These are phyloP conservation scores for Phrynocephalus versicolor DNA, from an alignment of 2,113 vertebrate species.

Conservation along the genomic window DNA sequence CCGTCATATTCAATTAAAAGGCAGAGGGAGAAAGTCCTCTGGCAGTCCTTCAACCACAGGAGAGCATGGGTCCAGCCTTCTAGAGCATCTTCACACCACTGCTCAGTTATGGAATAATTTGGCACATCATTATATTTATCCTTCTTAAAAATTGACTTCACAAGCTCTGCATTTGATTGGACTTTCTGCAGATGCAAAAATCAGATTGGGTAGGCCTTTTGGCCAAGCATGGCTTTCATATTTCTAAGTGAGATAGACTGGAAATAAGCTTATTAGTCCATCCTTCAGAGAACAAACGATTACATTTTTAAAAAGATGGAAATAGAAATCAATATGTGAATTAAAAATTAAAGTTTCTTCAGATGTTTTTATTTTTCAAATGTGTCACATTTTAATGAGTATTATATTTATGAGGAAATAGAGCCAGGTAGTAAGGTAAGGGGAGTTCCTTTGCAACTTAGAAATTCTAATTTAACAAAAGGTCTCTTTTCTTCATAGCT, in stretches of 20 bases:
- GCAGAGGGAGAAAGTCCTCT: too few species aligned
- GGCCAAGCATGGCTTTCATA: neutral
- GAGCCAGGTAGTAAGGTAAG: neutral
- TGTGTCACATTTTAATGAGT: neutral
- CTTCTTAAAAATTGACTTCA: neutral
- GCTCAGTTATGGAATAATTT: too few species aligned
- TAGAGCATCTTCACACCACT: too few species aligned
- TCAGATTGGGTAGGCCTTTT: neutral
- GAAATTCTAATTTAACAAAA: slow-evolving; percentile 23
- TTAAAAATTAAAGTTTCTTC: neutral
- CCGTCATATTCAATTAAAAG: too few species aligned
- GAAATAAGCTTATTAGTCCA: neutral
- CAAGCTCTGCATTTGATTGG: too few species aligned
- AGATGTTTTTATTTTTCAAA: neutral
- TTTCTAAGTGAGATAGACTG: neutral
- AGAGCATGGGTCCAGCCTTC: too few species aligned
- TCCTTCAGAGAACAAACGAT: neutral
- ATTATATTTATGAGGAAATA: neutral
- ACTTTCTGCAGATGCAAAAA: neutral
- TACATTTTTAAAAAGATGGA: neutral
- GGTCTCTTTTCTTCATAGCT: slow-evolving; percentile 8
- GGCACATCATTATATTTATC: too few species aligned
- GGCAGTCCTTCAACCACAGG: too few species aligned
- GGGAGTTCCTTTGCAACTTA: neutral
- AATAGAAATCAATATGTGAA: neutral